Evolutionary conservation across 2,888 invertebrate species (phyloP), one percentile per base, ranked within the genome.

Genomic region (Limulus polyphemus): DNA sequence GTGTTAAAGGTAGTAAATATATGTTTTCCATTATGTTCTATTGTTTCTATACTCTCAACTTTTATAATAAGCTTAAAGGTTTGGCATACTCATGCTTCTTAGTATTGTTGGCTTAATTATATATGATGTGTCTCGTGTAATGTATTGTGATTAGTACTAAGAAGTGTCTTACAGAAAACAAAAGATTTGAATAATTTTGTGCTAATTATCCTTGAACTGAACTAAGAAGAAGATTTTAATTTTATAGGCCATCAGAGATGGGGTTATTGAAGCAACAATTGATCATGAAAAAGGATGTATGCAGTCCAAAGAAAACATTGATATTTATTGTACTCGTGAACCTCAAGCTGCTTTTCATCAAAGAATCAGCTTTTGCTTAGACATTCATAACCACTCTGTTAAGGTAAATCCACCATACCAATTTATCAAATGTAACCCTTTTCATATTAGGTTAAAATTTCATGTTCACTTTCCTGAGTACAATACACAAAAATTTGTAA

Each of bases 371-470:
- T 99, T 99, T 77, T 99, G 99, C 74, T 81, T 99, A 69, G 94
- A 98, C 77, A 83, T 99, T 69, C 97, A 99, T 75, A 98, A 99
- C 77, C 95, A 97, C 78, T 97, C 97, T 78, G 97, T 99, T 47
- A 65, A 99, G 75, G 78, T 78, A 61, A 67, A 67, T 60, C 11
- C 14, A 47, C 32, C 0, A 32, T 7, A 32, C 32, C 32, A 32
- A 32, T 32, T 32, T 32, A 32, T 32, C 32, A 32, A 32, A 7
- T 32, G 32, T 32, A 32, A 32, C 32, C 7, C 7, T 32, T 32
- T 32, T 32, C 32, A 32, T 32, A 32, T 32, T 32, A 32, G 32
- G 32, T 32, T 32, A 32, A 32, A 32, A 32, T 32, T 32, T 32
- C 3, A 2, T 32, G 5, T 32, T 32, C 7, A 7, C 7, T 32